These are phyloP conservation scores for Passerina amoena DNA, from an alignment of 2,113 vertebrate genomes.

Conservation along the genomic window DNA sequence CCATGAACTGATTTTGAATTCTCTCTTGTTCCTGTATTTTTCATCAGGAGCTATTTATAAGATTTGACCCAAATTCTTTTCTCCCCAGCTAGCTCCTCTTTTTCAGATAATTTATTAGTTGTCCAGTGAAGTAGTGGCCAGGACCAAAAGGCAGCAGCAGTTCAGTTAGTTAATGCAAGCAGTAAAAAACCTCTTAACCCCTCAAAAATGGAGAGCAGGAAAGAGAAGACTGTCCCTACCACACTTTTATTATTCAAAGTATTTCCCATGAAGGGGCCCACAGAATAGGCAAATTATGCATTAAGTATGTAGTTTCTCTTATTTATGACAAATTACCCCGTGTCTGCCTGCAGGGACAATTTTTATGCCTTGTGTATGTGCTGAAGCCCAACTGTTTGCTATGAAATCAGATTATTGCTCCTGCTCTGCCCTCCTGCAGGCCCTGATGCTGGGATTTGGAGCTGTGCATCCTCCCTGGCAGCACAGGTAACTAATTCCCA, in stretches of 20 bases:
- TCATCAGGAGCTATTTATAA: conserved; percentile 55
- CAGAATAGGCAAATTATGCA: not conserved
- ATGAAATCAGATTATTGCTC: not conserved
- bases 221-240: not conserved
- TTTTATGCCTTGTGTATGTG: not conserved
- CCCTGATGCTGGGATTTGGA: not conserved
- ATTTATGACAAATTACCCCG: accelerated
- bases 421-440: not conserved
- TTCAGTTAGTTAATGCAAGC: not conserved
- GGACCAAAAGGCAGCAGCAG: not conserved
- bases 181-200: not conserved
- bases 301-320: not conserved
- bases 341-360: not conserved
- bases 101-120: conserved; percentile 29
- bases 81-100: conserved; percentile 1
- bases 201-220: not conserved
- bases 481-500: not conserved
- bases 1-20: conserved; percentile 22
- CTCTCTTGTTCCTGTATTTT: conserved; percentile 26
- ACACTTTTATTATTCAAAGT: not conserved
- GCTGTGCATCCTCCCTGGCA: not conserved
- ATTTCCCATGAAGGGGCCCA: not conserved
- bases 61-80: conserved; percentile 56
- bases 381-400: not conserved
- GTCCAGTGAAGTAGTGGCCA: not conserved